Evolutionary conservation across 2,113 vertebrate species (phyloP), one percentile per base, ranked within the genome.

Genomic region (Caloenas nicobarica): DNA sequence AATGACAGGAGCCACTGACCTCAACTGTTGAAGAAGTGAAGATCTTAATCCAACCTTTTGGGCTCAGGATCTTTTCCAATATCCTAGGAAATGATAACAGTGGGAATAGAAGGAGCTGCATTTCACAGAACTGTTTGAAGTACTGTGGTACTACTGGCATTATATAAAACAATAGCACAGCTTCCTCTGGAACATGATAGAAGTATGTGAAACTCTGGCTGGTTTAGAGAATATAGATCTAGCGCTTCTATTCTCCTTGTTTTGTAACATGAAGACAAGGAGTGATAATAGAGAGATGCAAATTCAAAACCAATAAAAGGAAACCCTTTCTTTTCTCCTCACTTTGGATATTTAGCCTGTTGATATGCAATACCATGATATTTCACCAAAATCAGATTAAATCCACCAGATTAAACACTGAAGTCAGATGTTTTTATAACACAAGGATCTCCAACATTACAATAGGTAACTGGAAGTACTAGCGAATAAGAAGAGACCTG

Each of bases 81-180:
- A 57, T 79, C 66, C 50, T 72, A 69, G 40, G 48, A 95, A 92
- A 76, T 85, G 5, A 46, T 70, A 85, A 86, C 38, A 87, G 50
- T 5, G 4, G 29, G 42, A 71, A 64, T 36, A 89, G 89, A 91
- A 89, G 57, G 31, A 96, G 76, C 28, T 82, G 54, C 16, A 42
- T 87, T 87, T 95, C 84, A 86, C 46, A 89, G 38, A 70, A 21
- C 57, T 81, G n/a, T 92, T 87, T 81, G 46, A 91, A 93, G 42
- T 68, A 66, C 58, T 34, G 18, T 93, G 71, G 40, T 88, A 86
- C 46, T 38, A 34, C 26, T 60, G n/a, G 40, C 26, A 78, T 89
- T 83, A 58, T 86, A 80, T 73, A 88, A 96, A 96, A 95, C 78
- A 94, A 89, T 22, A 77, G 71, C 79, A 88, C 79, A 90, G 60